Evolutionary conservation across 2,888 invertebrate genomes (phyloP).

Genomic region (Silvanus unidentatus): DNA sequence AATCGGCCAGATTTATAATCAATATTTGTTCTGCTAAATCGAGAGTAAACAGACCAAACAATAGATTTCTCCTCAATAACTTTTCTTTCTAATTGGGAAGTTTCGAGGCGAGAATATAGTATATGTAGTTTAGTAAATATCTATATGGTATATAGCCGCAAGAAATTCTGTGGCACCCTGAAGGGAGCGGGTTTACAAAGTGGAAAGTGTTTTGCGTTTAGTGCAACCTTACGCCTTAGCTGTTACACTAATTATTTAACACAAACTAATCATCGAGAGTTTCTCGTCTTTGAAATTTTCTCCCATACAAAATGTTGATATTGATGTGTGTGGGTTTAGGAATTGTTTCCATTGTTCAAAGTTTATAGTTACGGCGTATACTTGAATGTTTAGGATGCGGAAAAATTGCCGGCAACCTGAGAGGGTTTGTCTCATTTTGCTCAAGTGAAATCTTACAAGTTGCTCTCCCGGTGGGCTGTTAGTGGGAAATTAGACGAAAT

Average conservation of each 20-base stretch:
- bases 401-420: no score
- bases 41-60: slow-evolving; percentile 2
- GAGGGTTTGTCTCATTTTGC: no score
- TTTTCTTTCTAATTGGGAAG: slow-evolving; percentile 3
- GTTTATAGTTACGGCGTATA: no score
- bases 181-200: slow-evolving; percentile 1
- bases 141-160: background rate
- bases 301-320: no score
- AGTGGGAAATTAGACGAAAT: background rate
- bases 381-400: no score
- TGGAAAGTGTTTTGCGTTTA: slow-evolving; percentile 6
- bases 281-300: no score
- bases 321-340: no score
- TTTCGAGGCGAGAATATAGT: background rate
- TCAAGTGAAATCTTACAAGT: no score
- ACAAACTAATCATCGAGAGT: no score
- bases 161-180: background rate
- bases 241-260: slow-evolving; percentile 7
- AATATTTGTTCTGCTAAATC: slow-evolving; percentile 1
- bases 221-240: slow-evolving; percentile 8
- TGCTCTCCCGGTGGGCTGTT: no score
- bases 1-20: slow-evolving; percentile 2
- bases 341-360: no score
- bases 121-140: background rate
- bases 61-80: slow-evolving; percentile 1